phyloP scores from a whole-genome alignment of 2,113 vertebrate genomes.

The Lampris incognitus region DNA sequence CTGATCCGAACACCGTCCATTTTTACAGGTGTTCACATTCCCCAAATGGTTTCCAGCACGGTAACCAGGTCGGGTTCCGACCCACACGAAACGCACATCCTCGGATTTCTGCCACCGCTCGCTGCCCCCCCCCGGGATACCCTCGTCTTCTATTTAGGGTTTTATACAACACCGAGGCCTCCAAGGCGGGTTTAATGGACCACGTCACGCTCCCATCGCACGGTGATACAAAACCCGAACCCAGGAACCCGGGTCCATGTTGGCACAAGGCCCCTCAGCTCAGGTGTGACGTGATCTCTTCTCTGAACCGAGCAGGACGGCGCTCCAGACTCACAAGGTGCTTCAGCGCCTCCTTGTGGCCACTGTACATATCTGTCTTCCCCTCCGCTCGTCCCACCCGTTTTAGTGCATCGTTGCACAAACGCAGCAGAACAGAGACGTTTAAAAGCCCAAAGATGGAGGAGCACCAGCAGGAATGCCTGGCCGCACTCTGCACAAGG shows the following conservation, averaged over 20 bases:
- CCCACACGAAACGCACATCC: neutral
- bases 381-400: conserved; percentile 1
- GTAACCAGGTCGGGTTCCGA: conserved; percentile 5
- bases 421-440: neutral
- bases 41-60: neutral
- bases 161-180: too few relatives aligned
- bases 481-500: too few relatives aligned
- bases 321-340: conserved; percentile 22
- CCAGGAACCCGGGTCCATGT: neutral
- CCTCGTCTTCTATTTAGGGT: too few relatives aligned
- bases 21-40: conserved; percentile 2
- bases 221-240: too few relatives aligned
- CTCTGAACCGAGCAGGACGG: neutral
- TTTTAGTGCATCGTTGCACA: conserved; percentile 2
- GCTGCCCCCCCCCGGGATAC: too few relatives aligned
- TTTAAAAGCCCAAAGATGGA: neutral
- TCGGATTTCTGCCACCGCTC: too few relatives aligned
- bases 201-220: too few relatives aligned
- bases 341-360: conserved; percentile 78
- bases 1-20: conserved; percentile 31
- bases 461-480: conserved; percentile 5
- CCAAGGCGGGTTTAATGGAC: too few relatives aligned
- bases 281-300: neutral
- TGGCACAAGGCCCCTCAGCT: neutral
- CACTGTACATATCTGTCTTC: conserved; percentile 16